A percentile compares a stretch with the other conserved stretches of the same genome.
Evolutionary conservation across 2,888 invertebrate genomes (phyloP).

Genomic region (Seira sanloemensis): DNA sequence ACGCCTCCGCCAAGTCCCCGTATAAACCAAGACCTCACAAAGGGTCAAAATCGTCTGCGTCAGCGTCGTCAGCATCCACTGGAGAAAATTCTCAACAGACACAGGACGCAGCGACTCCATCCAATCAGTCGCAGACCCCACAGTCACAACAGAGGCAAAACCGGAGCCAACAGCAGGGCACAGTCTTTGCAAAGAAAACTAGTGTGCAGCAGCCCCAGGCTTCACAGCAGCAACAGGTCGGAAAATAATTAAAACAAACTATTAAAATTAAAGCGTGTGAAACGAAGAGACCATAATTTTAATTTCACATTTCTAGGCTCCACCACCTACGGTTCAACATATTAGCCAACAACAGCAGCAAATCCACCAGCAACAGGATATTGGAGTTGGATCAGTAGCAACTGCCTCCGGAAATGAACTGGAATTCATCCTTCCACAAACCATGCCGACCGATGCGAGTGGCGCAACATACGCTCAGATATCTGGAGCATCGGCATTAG

Average conservation of each 20-base stretch:
- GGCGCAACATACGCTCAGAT: slow-evolving; percentile 64
- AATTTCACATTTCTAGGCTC: too few species aligned
- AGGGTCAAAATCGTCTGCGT: background rate
- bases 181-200: background rate
- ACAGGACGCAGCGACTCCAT: background rate
- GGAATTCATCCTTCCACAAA: slow-evolving; percentile 71
- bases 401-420: slow-evolving; percentile 62
- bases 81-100: background rate
- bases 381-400: slow-evolving; percentile 11
- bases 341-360: slow-evolving; percentile 22
- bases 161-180: slow-evolving; percentile 4
- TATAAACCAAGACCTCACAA: slow-evolving; percentile 76
- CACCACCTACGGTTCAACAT: slow-evolving; percentile 27
- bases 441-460: slow-evolving; percentile 36
- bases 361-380: slow-evolving; percentile 39
- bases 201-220: background rate
- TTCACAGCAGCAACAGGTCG: slow-evolving; percentile 2
- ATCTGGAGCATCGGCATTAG: slow-evolving; percentile 59
- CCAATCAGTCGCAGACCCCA: background rate
- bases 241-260: too few species aligned
- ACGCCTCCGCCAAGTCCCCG: slow-evolving; percentile 78
- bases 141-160: background rate
- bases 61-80: background rate
- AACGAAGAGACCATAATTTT: too few species aligned
- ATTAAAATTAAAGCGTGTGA: too few species aligned